Conservation (phyloP, 2,888 invertebrate species). For the Hydriomena furcata region DNA sequence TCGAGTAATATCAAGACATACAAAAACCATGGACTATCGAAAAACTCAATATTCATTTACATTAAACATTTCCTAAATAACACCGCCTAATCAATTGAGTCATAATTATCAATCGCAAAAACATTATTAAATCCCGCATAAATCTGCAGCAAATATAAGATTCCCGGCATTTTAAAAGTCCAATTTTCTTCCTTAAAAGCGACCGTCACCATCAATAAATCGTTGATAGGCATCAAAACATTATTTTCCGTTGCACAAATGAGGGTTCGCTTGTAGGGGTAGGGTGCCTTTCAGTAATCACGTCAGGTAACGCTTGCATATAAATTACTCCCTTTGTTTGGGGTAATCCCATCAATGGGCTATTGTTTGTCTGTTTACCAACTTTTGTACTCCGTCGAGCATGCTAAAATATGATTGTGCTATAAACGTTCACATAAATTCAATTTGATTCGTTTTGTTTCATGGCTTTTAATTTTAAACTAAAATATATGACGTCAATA, state of each 20-base stretch:
- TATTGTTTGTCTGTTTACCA: constrained; percentile 52
- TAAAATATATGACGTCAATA: too few relatives aligned
- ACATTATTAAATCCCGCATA: constrained; percentile 15
- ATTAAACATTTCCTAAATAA: background rate
- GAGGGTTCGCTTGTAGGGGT: constrained; percentile 50
- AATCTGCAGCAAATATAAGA: constrained; percentile 19
- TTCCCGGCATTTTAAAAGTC: constrained; percentile 37
- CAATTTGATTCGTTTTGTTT: too few relatives aligned
- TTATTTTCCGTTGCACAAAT: constrained; percentile 59
- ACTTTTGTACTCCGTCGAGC: constrained; percentile 30
- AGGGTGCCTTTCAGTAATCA: constrained; percentile 69
- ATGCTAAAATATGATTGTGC: constrained; percentile 10
- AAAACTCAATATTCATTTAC: too few relatives aligned
- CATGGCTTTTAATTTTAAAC: too few relatives aligned
- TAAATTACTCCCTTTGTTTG: constrained; percentile 73
- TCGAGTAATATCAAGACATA: too few relatives aligned
- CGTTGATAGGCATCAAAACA: constrained; percentile 59
- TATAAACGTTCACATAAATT: too few relatives aligned
- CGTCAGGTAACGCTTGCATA: constrained; percentile 77
- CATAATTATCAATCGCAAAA: background rate
- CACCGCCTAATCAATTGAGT: background rate
- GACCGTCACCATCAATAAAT: constrained; percentile 65
- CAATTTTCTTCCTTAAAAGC: constrained; percentile 49
- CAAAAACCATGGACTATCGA: too few relatives aligned
- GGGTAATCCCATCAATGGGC: constrained; percentile 61